These are phyloP conservation scores for Monomorium pharaonis DNA, from an alignment of 1,140 invertebrate genomes.

Conservation along the genomic window DNA sequence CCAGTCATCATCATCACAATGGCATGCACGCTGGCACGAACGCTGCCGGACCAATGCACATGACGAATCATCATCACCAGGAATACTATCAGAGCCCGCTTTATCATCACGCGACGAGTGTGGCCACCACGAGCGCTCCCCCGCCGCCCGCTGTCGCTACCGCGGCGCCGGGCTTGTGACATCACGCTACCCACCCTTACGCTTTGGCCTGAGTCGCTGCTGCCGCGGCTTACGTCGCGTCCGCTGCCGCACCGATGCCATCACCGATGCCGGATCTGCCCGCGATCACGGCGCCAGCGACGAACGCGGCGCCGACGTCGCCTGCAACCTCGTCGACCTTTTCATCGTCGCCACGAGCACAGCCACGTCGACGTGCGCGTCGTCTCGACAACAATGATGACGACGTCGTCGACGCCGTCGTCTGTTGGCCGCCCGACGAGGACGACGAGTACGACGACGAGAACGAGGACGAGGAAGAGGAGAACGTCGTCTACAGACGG, in stretches of 20 bases:
- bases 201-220: constrained; percentile 88
- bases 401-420: constrained; percentile 42
- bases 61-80: constrained; percentile 88
- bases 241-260: constrained; percentile 46
- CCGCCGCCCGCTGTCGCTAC: constrained; percentile 80
- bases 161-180: constrained; percentile 90
- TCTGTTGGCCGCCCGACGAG: constrained; percentile 70
- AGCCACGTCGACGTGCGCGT: constrained; percentile 33
- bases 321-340: neutral
- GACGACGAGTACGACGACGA: constrained; percentile 73
- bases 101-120: constrained; percentile 89
- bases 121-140: constrained; percentile 85
- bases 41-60: constrained; percentile 87
- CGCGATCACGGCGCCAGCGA: neutral
- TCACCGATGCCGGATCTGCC: constrained; percentile 2
- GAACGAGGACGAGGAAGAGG: constrained; percentile 75
- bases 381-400: constrained; percentile 48
- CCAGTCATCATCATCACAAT: constrained; percentile 80
- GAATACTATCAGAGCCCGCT: constrained; percentile 93
- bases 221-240: constrained; percentile 74
- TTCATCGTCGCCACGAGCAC: constrained; percentile 7
- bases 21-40: constrained; percentile 88
- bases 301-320: neutral
- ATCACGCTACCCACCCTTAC: constrained; percentile 87
- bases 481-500: constrained; percentile 59